Evolutionary conservation across 1,140 invertebrate genomes (phyloP).

Genomic region (Linepithema humile): DNA sequence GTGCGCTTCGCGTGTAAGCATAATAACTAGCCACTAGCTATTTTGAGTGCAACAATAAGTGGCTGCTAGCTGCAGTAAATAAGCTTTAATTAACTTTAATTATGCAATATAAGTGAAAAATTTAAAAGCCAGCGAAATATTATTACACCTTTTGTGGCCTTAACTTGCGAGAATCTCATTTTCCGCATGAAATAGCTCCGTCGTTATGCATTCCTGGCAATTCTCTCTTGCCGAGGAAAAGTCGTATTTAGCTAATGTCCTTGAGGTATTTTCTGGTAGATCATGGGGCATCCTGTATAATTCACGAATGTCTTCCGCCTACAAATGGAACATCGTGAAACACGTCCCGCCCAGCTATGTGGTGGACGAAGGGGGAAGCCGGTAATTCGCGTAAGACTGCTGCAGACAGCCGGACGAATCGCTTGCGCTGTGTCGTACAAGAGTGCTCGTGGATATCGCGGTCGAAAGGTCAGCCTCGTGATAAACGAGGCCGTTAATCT

Average conservation of each 20-base stretch:
- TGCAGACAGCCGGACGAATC: conserved; percentile 73
- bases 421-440: conserved; percentile 68
- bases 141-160: neutral
- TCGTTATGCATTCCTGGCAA: neutral
- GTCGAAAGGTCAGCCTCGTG: conserved; percentile 75
- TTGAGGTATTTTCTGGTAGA: neutral
- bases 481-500: conserved; percentile 76
- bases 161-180: neutral
- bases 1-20: neutral
- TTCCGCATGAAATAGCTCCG: neutral
- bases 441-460: conserved; percentile 60
- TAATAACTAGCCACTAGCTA: neutral
- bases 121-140: too few species aligned
- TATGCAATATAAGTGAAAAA: neutral
- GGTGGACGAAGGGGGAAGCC: conserved; percentile 19
- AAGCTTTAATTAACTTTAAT: neutral
- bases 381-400: conserved; percentile 69
- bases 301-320: conserved; percentile 29
- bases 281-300: neutral
- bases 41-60: neutral
- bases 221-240: neutral
- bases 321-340: conserved; percentile 23
- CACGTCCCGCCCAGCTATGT: neutral
- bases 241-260: neutral
- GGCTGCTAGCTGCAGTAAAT: neutral